A percentile compares a stretch with the other conserved stretches of the same genome.
Conservation (phyloP, 2,888 invertebrate species). For the Podotricha telesiphe region DNA sequence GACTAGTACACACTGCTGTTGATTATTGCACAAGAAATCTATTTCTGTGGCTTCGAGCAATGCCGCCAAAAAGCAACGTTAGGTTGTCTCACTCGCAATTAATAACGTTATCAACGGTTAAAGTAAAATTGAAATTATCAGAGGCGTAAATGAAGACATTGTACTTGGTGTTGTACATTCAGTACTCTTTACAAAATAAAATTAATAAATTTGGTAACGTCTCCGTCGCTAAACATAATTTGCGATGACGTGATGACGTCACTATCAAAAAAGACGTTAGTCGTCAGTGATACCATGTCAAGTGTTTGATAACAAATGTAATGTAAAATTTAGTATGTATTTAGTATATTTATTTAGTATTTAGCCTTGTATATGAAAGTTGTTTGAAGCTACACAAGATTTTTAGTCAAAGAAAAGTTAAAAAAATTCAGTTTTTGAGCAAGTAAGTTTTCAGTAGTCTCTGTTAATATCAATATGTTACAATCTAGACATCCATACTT, state of each 20-base stretch:
- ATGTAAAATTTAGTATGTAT: neutral
- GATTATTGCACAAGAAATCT: slow-evolving; percentile 79
- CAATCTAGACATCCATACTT: too few relatives aligned
- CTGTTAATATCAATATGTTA: too few relatives aligned
- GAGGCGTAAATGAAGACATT: slow-evolving; percentile 43
- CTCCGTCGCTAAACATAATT: slow-evolving; percentile 72
- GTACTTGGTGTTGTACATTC: slow-evolving; percentile 45
- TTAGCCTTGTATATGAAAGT: too few relatives aligned
- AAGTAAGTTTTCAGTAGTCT: too few relatives aligned
- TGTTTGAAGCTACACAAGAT: too few relatives aligned
- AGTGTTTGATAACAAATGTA: neutral
- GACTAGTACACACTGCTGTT: slow-evolving; percentile 50
- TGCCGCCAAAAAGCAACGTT: slow-evolving; percentile 80
- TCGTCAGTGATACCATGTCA: slow-evolving; percentile 32
- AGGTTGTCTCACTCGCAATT: slow-evolving; percentile 52
- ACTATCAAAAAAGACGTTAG: slow-evolving; percentile 62
- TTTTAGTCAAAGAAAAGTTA: too few relatives aligned
- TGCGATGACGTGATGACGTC: slow-evolving; percentile 53
- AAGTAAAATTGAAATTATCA: slow-evolving; percentile 27
- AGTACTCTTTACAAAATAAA: slow-evolving; percentile 44
- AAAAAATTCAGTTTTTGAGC: too few relatives aligned
- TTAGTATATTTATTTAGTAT: too few relatives aligned
- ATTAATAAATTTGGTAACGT: slow-evolving; percentile 69
- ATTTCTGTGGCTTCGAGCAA: slow-evolving; percentile 77
- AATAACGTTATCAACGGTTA: slow-evolving; percentile 31